Base-by-base conservation (phyloP, 2,797 vertebrate species). In the Acanthiza pusilla region DNA sequence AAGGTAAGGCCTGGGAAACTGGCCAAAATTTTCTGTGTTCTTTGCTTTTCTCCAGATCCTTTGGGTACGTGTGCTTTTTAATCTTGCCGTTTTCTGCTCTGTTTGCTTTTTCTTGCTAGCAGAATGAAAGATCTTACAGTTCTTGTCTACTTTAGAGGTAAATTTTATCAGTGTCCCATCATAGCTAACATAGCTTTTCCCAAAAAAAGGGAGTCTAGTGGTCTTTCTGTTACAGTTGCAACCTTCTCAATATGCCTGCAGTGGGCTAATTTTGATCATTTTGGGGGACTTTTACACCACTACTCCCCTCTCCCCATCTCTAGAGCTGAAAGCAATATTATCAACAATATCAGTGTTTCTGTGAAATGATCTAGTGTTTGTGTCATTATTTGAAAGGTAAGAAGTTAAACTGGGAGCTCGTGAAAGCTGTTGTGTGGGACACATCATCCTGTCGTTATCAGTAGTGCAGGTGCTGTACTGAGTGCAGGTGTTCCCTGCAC, bases 1-100 rank as follows among this genome's bases (percentile, higher is more conserved):
- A 99, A 99, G 99, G 99, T 99, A 98, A 98, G 98, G 50, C 25
- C 88, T 79, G 80, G 93, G 60, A 89, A 82, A 92, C 57, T 65
- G 83, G 68, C 40, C 75, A 72, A 70, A 55, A 53, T 57, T 34
- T 38, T 34, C 67, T 70, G 16, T 81, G 85, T 63, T 55, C 71
- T 71, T 77, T 89, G 73, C 62, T 84, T 26, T 85, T 53, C 79
- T 79, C 13, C 40, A 51, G 72, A 65, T 86, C 81, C 88, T 94
- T 77, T 80, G 74, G 72, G 74, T 74, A 36, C 5, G 1, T 91
- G 20, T 43, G 82, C 70, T 76, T 81, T 45, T 61, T 86, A 17
- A 83, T 92, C 51, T 85, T 80, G 63, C 42, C 16, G 2, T 85
- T 94, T 91, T 90, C 67, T 75, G 57, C 70, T 88, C 58, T 53